These are phyloP conservation scores for Zophobas morio DNA, from an alignment of 1,140 invertebrate genomes.

Conservation along the genomic window DNA sequence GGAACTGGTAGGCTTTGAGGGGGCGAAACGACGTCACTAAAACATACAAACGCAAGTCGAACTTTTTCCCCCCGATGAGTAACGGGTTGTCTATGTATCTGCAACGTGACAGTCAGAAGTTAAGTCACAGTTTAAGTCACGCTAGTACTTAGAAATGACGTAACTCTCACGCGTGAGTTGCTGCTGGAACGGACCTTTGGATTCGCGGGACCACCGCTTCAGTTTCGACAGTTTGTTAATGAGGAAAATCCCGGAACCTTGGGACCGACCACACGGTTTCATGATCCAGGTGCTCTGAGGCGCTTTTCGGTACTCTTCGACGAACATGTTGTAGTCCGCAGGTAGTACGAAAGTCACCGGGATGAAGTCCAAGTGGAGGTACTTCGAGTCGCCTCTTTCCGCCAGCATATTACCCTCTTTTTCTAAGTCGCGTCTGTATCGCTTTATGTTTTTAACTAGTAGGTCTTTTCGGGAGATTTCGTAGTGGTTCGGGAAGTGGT, in stretches of 20 bases:
- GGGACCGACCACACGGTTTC: constrained; percentile 95
- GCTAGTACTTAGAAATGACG: constrained; percentile 83
- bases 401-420: constrained; percentile 90
- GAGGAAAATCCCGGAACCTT: constrained; percentile 89
- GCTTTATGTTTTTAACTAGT: constrained; percentile 95
- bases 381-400: constrained; percentile 81
- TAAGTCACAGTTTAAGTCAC: not conserved
- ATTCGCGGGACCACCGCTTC: constrained; percentile 89
- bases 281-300: constrained; percentile 97
- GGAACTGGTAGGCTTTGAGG: constrained; percentile 82
- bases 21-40: constrained; percentile 90
- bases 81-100: constrained; percentile 89
- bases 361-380: constrained; percentile 90
- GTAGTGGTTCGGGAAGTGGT: constrained; percentile 96
- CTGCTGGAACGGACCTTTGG: constrained; percentile 86
- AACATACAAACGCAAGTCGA: constrained; percentile 89
- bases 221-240: constrained; percentile 92
- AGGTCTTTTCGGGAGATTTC: constrained; percentile 95
- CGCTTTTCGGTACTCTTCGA: constrained; percentile 93
- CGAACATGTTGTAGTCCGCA: constrained; percentile 96
- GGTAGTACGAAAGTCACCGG: constrained; percentile 94
- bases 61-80: constrained; percentile 91
- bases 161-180: constrained; percentile 90
- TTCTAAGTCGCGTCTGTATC: constrained; percentile 93
- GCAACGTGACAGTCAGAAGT: constrained; percentile 37